phyloP scores from a whole-genome alignment of 2,888 invertebrate genomes.

The Cryptophagus acutangulus region DNA sequence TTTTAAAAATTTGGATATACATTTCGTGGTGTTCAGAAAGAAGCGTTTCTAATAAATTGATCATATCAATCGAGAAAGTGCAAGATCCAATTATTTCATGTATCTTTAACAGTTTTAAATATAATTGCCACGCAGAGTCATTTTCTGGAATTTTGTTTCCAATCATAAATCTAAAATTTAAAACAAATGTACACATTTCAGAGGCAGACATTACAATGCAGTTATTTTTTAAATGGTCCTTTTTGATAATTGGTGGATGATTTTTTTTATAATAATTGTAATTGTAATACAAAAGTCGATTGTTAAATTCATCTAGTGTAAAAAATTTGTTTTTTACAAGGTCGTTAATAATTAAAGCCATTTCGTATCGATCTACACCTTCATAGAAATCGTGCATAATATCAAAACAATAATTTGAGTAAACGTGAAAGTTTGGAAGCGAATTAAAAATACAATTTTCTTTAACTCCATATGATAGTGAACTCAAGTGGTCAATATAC shows the following conservation, averaged over 20 bases:
- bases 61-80: not conserved
- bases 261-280: constrained; percentile 18
- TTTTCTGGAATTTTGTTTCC: constrained; percentile 15
- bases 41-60: not conserved
- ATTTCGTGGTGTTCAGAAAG: not conserved
- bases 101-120: constrained; percentile 10
- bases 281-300: constrained; percentile 15
- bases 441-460: constrained; percentile 16
- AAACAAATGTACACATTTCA: constrained; percentile 17
- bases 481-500: constrained; percentile 10
- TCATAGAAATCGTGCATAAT: constrained; percentile 22
- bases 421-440: no score
- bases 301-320: constrained; percentile 16
- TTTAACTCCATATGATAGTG: constrained; percentile 15
- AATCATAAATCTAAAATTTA: constrained; percentile 16
- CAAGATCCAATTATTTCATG: not conserved
- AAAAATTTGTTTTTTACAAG: constrained; percentile 15
- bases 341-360: constrained; percentile 14
- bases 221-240: constrained; percentile 15
- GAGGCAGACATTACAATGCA: constrained; percentile 16
- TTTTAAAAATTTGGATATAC: not conserved
- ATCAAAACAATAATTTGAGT: no score
- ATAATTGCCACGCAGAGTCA: constrained; percentile 14
- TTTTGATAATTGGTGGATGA: constrained; percentile 17
- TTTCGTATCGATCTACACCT: constrained; percentile 22